Evolutionary conservation across 2,113 vertebrate species (phyloP), one percentile per base, ranked within the genome.

Genomic region (Ursus arctos): DNA sequence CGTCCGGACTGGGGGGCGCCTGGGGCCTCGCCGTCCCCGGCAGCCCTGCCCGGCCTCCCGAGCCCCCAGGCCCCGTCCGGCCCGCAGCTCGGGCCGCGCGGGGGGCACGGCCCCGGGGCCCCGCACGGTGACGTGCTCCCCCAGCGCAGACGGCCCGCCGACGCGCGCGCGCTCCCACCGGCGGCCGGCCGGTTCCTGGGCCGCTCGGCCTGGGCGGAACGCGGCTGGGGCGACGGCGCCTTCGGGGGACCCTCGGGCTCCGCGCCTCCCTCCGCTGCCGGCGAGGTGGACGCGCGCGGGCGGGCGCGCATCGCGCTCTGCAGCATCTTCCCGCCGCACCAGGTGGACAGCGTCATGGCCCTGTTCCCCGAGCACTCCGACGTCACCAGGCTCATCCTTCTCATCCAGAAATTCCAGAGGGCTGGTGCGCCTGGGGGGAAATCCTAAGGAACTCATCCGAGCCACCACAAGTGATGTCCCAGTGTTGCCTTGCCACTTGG

Each of bases 311-410:
- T 53, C 4, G 71, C 76, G 74, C 98, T 99, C 22, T 98, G 98
- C 96, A 97, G 98, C 2, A 59, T 99, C 18, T 99, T 99, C 95
- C 99, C 99, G 4, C 97, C 97, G 1, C 40, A 43, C 0, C 96
- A 85, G 2, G 98, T 99, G 88, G 98, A 99, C 92, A 95, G 92
- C 0, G 53, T 98, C 65, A 98, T 99, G 98, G 93, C 97, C 3
- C 80, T 96, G 43, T 97, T 98, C 83, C 99, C 99, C 0, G 53
- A 97, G 0, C 65, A 98, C 33, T 97, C 99, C 13, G 98, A 99
- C 51, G 33, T 86, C 7, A 36, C 97, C 0, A 67, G 98, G 94
- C 98, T 99, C 86, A 97, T 98, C 4, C 71, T 84, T 8, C 98
- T 99, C 8, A 98, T 98, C 88, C 98, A 98, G 96, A 98, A 86